Evolutionary conservation across 2,797 vertebrate species (phyloP).

Genomic region (Pelodytes ibericus): DNA sequence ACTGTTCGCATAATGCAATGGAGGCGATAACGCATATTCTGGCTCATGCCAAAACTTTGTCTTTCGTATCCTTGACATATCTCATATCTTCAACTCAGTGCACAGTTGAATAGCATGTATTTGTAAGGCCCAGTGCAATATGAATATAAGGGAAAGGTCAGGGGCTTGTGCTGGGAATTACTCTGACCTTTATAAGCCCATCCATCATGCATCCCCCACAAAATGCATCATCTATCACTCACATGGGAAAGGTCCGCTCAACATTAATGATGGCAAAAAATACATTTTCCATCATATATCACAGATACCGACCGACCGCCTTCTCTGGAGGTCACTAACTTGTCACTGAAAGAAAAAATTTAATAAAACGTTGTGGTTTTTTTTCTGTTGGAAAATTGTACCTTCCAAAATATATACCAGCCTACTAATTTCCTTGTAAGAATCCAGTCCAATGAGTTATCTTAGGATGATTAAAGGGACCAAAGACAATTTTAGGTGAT

Average conservation of each 20-base stretch:
- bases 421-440: too few species aligned
- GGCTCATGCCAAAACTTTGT: background rate
- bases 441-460: too few species aligned
- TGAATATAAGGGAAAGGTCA: slow-evolving; percentile 90
- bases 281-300: slow-evolving; percentile 21
- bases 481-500: too few species aligned
- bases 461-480: too few species aligned
- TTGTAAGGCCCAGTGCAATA: slow-evolving; percentile 63
- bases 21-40: too few species aligned
- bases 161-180: slow-evolving; percentile 87
- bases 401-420: too few species aligned
- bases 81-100: slow-evolving; percentile 24
- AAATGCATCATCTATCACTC: slow-evolving; percentile 38
- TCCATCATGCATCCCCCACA: slow-evolving; percentile 69
- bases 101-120: slow-evolving; percentile 31
- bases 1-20: too few species aligned
- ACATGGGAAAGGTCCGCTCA: slow-evolving; percentile 46
- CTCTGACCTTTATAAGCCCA: slow-evolving; percentile 87
- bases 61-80: slow-evolving; percentile 23
- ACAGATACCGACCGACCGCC: background rate
- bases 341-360: too few species aligned
- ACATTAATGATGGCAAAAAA: slow-evolving; percentile 32
- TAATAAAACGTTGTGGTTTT: too few species aligned
- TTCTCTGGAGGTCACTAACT: background rate
- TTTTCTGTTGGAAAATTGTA: too few species aligned